These are phyloP conservation scores for Andricus curvator DNA, from an alignment of 2,888 invertebrate species.

Conservation along the genomic window DNA sequence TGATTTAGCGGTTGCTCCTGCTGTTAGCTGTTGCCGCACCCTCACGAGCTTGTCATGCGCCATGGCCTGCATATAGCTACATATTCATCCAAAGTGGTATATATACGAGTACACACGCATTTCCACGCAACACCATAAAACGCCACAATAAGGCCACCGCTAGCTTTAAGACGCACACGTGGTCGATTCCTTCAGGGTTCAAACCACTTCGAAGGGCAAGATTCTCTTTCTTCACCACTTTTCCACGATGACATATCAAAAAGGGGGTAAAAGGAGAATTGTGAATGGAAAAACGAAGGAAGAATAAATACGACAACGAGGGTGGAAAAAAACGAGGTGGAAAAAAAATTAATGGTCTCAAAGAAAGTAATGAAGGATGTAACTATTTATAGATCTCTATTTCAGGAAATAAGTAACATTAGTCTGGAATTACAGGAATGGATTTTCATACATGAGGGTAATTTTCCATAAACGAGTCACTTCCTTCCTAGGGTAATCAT, in stretches of 20 bases:
- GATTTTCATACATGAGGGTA: too few relatives aligned
- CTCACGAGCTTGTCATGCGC: slow-evolving; percentile 72
- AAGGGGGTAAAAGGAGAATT: not conserved
- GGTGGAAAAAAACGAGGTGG: too few relatives aligned
- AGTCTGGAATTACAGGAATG: not conserved
- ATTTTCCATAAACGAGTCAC: too few relatives aligned
- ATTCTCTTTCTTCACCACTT: not conserved
- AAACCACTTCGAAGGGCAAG: not conserved
- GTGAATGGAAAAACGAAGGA: not conserved
- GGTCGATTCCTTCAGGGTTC: not conserved
- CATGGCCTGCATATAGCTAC: slow-evolving; percentile 69
- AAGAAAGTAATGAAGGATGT: not conserved
- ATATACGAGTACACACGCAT: slow-evolving; percentile 23
- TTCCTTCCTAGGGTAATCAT: too few relatives aligned
- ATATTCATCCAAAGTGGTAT: not conserved
- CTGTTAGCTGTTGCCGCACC: slow-evolving; percentile 69
- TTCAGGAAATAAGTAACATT: not conserved
- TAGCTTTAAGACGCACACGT: not conserved
- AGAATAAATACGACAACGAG: not conserved
- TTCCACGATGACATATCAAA: not conserved
- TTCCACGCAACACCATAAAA: slow-evolving; percentile 22
- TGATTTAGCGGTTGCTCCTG: slow-evolving; percentile 32
- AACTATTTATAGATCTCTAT: not conserved
- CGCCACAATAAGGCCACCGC: not conserved
- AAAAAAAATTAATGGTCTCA: not conserved